Evolutionary conservation across 2,888 invertebrate genomes (phyloP), one percentile per base, ranked within the genome.

Genomic region (Pimpla rufipes): DNA sequence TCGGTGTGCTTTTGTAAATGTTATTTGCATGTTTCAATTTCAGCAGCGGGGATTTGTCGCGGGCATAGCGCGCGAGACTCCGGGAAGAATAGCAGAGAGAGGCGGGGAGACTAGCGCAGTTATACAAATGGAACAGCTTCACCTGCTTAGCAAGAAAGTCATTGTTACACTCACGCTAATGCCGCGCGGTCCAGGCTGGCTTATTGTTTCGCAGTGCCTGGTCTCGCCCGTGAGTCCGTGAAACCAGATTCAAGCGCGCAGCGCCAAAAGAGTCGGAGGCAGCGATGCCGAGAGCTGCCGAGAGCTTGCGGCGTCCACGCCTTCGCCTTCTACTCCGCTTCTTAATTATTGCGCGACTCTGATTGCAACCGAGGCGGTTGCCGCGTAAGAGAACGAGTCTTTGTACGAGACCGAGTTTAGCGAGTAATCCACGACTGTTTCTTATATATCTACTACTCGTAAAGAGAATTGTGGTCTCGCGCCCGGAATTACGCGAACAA

Each of bases 381-480:
- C 18, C 55, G 57, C 66, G 18, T 37, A 52, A 74, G 78, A 68
- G 74, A 80, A 62, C 55, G 57, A 59, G 75, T 21, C 75, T 79
- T 83, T 83, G 79, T 83, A 64, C 66, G 50, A 47, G 66, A 83
- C 64, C 75, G 79, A 83, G 82, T 79, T 83, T 79, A 79, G 66
- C 70, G 71, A 79, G 79, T 83, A 75, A 79, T 83, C 74, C 74
- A 40, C 74, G 55, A 45, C 55, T 66, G 45, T 50, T 50, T 59
- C 35, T 16, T 74, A 55, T 71, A 66, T 55, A 62, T 79, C 35
- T 47, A 59, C 42, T 74, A 18, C 42, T 64, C 21, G 57, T 10
- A 45, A 50, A 64, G 50, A 52, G 67, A 42, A 66, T 68, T 64
- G 50, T 29, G 79, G 75, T 77, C 75, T 66, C 55, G 68, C 75